Evolutionary conservation across 2,113 vertebrate species (phyloP), one percentile per base, ranked within the genome.

Genomic region (Anoplopoma fimbria): DNA sequence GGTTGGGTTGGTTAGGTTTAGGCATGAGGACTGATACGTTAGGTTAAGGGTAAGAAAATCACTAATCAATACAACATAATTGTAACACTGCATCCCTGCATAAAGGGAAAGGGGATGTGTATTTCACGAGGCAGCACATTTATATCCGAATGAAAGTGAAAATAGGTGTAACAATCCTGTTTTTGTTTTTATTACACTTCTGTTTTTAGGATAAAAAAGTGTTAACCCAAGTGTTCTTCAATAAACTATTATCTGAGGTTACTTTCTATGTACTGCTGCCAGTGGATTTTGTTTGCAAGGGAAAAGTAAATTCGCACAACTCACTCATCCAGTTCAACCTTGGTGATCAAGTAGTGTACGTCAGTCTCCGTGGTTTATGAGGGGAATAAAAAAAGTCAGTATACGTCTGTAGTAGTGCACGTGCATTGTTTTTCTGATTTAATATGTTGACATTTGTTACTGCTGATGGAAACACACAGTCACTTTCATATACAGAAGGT

Each of bases 11-110:
- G 36, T 38, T 14, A 42, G 40, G 40, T 42, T 42, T 4, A 13
- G 12, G 40, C 40, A 42, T 42, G 40, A 42, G 40, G 40, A 42
- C 40, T 2, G 13, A 42, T 42, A 14, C 14, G 13, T 3, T 4
- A 14, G 13, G 40, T 42, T 14, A 45, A 45, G 42, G 42, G 42
- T 15, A 40, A 40, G 40, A 40, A 40, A 40, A 40, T 10, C 6
- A 40, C n/a, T n/a, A n/a, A n/a, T n/a, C n/a, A n/a, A n/a, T n/a
- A n/a, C n/a, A n/a, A n/a, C n/a, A n/a, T n/a, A n/a, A n/a, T n/a
- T n/a, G n/a, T n/a, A 19, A 68, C 64, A 40, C 27, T 71, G 45
- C 27, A 67, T 34, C 6, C 17, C 78, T 71, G 53, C 19, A 23
- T 5, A 45, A 17, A 17, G 40, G 12, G 40, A 42, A 14, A 42